Evolutionary conservation across 1,140 invertebrate genomes (phyloP), one percentile per base, ranked within the genome.

Genomic region (Cylas formicarius): DNA sequence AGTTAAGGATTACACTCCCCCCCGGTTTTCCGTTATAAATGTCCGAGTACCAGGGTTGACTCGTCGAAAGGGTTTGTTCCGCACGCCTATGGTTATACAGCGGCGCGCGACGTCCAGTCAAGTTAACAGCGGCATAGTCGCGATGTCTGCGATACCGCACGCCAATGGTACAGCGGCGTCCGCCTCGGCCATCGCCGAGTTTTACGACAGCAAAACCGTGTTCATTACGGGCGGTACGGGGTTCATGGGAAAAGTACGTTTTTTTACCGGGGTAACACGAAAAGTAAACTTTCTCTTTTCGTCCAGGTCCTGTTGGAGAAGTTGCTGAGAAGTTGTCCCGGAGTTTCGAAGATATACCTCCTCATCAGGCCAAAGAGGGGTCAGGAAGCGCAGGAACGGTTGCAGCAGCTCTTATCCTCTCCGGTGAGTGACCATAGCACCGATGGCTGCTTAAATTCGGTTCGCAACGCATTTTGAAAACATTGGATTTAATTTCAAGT

Each of bases 241-340:
- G 9, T 66, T 66, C 44, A 62, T 66, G 60, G 79, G 79, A 3
- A 84, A 84, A 63, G 46, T 48, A 27, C 4, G 19, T 29, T 11
- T 26, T 38, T 76, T 81, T 1, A 64, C 61, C 4, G 63, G 63
- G 9, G 64, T 66, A 44, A 62, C 64, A 58, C 79, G 79, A 3
- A 84, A 84, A 63, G 46, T 48, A 27, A 83, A 62, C n/a, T n/a
- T n/a, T n/a, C 4, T 17, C 21, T 11, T 26, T 38, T 76, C 80
- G 23, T 34, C 2, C 21, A 48, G 46, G 78, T 82, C 2, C 61
- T 85, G 34, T 62, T 86, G 36, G 82, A 86, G 58, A 86, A 86
- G 62, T 59, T 86, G 19, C 66, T 86, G 14, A 68, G 81, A 52
- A 75, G 74, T 35, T 87, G 84, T 70, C 73, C 77, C 2, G 72